phyloP scores from a whole-genome alignment of 2,113 vertebrate genomes.

The Bufo gargarizans region DNA sequence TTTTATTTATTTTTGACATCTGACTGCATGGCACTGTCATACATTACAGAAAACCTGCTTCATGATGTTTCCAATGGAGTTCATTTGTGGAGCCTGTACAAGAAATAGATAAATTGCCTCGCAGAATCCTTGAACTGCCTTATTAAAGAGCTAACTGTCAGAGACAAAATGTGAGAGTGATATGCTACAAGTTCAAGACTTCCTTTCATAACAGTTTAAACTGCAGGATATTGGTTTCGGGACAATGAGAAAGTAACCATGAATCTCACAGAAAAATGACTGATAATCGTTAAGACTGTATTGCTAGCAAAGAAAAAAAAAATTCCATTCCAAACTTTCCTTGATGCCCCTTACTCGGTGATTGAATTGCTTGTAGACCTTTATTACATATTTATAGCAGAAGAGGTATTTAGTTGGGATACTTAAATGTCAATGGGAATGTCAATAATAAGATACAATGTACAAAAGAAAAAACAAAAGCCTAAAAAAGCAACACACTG shows the following conservation, averaged over 20 bases:
- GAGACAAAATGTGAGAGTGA: neutral
- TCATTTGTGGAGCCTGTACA: neutral
- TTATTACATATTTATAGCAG: neutral
- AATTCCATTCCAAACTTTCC: neutral
- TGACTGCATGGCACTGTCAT: neutral
- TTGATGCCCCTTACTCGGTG: neutral
- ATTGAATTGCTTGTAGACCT: neutral
- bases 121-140: constrained; percentile 20
- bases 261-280: neutral
- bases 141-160: neutral
- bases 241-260: constrained; percentile 15
- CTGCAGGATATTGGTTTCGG: neutral
- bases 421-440: too few relatives aligned
- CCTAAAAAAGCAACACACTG: too few relatives aligned
- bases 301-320: neutral
- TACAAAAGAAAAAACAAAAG: too few relatives aligned
- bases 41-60: constrained; percentile 11
- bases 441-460: too few relatives aligned
- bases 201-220: neutral
- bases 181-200: constrained; percentile 8
- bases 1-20: constrained; percentile 8
- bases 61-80: constrained; percentile 12
- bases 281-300: too few relatives aligned
- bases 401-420: neutral
- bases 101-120: constrained; percentile 24